These are phyloP conservation scores for Apogon talboti DNA, from an alignment of 2,797 vertebrate species.

Conservation along the genomic window DNA sequence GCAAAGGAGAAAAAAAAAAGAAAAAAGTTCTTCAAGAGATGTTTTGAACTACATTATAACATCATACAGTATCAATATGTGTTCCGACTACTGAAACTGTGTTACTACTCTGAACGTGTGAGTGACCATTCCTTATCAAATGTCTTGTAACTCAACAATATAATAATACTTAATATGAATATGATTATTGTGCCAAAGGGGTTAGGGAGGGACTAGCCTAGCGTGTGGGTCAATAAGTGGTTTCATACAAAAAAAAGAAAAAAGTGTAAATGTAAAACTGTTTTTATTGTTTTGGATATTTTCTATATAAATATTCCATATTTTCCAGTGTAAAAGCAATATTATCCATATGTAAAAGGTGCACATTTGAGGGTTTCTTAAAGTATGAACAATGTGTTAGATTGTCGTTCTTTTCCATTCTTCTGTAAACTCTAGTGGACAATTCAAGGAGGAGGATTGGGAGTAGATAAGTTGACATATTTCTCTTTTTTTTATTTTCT, in stretches of 20 bases:
- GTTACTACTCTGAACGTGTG: constrained; percentile 80
- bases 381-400: constrained; percentile 37
- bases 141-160: constrained; percentile 79
- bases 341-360: constrained; percentile 70
- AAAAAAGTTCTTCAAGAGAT: constrained; percentile 52
- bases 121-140: constrained; percentile 79
- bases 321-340: constrained; percentile 85
- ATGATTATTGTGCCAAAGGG: constrained; percentile 85
- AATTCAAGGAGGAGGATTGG: constrained; percentile 14
- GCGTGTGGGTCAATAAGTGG: constrained; percentile 69
- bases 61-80: constrained; percentile 72
- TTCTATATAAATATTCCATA: constrained; percentile 79
- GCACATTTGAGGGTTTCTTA: constrained; percentile 60
- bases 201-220: constrained; percentile 62
- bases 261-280: constrained; percentile 72
- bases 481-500: constrained; percentile 26
- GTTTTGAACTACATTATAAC: constrained; percentile 71
- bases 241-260: constrained; percentile 69
- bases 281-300: constrained; percentile 84
- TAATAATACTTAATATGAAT: constrained; percentile 69
- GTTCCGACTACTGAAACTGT: constrained; percentile 77
- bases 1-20: constrained; percentile 59
- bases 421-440: constrained; percentile 23
- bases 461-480: constrained; percentile 13
- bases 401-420: constrained; percentile 33